Percentiles rank a stretch among this genome's conserved stretches.
These are phyloP conservation scores for Leptinotarsa tumamoca DNA, from an alignment of 2,888 invertebrate species.

Conservation along the genomic window DNA sequence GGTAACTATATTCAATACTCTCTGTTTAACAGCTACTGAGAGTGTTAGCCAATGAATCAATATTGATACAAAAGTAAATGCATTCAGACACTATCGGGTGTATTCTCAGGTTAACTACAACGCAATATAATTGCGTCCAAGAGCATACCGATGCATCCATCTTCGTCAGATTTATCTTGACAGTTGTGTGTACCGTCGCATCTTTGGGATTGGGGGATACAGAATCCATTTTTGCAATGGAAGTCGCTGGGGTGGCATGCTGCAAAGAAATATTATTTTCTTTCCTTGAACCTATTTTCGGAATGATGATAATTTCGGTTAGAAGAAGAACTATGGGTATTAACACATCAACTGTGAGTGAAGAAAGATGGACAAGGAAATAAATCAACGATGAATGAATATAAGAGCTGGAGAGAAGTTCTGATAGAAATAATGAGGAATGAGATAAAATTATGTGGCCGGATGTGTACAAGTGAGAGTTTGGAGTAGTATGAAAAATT, in stretches of 20 bases:
- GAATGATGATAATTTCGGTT: constrained; percentile 26
- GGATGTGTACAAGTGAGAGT: neutral
- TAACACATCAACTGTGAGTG: constrained; percentile 38
- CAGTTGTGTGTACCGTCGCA: constrained; percentile 74
- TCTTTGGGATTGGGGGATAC: constrained; percentile 68
- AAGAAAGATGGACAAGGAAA: constrained; percentile 4
- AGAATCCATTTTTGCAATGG: constrained; percentile 71
- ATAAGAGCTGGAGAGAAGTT: neutral
- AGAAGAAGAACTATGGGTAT: constrained; percentile 41
- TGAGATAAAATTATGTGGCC: neutral
- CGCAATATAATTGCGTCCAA: constrained; percentile 22
- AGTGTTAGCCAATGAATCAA: neutral
- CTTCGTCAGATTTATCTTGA: constrained; percentile 76
- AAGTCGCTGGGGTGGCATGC: constrained; percentile 59
- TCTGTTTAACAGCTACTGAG: neutral
- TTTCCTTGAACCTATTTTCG: neutral
- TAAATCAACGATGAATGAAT: neutral
- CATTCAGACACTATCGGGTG: neutral
- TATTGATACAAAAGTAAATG: neutral
- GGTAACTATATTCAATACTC: neutral
- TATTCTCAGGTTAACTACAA: neutral
- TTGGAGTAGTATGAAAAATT: neutral
- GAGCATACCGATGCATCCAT: constrained; percentile 57
- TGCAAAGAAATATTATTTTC: constrained; percentile 52
- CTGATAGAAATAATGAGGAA: neutral